phyloP scores from a whole-genome alignment of 2,888 invertebrate species.

The Hydropsyche betteni region DNA sequence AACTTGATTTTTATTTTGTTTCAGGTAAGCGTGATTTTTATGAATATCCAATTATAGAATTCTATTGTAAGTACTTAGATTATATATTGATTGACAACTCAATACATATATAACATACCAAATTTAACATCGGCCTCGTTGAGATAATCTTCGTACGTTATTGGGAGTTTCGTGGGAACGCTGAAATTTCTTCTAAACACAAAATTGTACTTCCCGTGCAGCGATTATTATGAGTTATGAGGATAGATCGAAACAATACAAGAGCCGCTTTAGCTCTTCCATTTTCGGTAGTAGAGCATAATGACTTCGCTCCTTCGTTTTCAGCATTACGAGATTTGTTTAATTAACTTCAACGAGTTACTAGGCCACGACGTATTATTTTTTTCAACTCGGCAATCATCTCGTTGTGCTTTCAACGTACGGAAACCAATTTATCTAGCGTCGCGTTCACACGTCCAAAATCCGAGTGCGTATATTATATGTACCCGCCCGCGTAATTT shows the following conservation, averaged over 20 bases:
- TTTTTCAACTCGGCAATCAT: no score
- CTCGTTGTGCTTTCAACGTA: no score
- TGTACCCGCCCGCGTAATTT: no score
- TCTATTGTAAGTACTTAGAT: background rate
- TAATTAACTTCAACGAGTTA: no score
- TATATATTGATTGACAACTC: background rate
- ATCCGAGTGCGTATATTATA: no score
- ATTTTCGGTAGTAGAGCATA: slow-evolving; percentile 7
- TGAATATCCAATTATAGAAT: background rate
- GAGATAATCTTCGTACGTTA: no score
- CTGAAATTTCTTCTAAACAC: background rate
- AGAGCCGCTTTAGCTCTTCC: slow-evolving; percentile 4
- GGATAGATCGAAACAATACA: background rate
- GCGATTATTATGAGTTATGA: background rate
- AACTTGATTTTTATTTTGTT: background rate
- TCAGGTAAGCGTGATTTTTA: slow-evolving; percentile 15
- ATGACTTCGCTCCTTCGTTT: slow-evolving; percentile 2
- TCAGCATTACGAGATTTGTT: background rate
- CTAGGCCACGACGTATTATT: no score
- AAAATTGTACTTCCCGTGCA: background rate
- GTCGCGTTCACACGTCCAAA: no score
- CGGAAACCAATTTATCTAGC: no score
- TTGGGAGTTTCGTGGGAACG: slow-evolving; percentile 7
- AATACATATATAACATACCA: no score
- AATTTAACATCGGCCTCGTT: no score